Evolutionary conservation across 2,113 vertebrate species (phyloP).

Genomic region (Trinectes maculatus): DNA sequence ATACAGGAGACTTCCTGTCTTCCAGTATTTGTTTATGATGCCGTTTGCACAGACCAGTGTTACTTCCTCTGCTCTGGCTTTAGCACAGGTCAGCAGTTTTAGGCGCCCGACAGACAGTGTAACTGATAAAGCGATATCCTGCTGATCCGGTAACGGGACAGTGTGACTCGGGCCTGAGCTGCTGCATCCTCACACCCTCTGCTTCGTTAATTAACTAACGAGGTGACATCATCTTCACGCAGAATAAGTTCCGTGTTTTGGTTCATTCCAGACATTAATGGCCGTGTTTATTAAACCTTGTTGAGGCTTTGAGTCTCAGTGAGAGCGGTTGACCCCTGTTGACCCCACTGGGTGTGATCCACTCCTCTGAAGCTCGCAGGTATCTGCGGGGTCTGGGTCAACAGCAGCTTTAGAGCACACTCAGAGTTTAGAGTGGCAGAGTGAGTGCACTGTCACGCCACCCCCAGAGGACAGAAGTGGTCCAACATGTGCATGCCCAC

Average conservation of each 20-base stretch:
- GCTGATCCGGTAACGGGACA: neutral
- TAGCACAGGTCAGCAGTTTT: conserved; percentile 14
- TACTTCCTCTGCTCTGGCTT: neutral
- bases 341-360: conserved; percentile 10
- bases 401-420: conserved; percentile 45
- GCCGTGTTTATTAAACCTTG: conserved; percentile 26
- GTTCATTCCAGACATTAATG: conserved; percentile 16
- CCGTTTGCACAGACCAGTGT: neutral
- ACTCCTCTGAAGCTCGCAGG: conserved; percentile 1
- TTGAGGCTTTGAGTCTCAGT: conserved; percentile 13
- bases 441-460: conserved; percentile 45
- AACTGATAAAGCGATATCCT: neutral
- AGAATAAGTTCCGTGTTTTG: conserved; percentile 17
- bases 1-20: no score
- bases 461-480: conserved; percentile 28
- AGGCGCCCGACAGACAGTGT: neutral
- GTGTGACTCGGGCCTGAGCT: neutral
- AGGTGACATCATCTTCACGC: conserved; percentile 31
- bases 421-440: conserved; percentile 51
- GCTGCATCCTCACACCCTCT: neutral
- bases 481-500: conserved; percentile 43
- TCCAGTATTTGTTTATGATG: neutral
- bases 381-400: conserved; percentile 2
- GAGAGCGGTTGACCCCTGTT: no score
- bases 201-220: conserved; percentile 20